Conservation (phyloP, 2,888 invertebrate species). For the Caenorhabditis sp. region DNA sequence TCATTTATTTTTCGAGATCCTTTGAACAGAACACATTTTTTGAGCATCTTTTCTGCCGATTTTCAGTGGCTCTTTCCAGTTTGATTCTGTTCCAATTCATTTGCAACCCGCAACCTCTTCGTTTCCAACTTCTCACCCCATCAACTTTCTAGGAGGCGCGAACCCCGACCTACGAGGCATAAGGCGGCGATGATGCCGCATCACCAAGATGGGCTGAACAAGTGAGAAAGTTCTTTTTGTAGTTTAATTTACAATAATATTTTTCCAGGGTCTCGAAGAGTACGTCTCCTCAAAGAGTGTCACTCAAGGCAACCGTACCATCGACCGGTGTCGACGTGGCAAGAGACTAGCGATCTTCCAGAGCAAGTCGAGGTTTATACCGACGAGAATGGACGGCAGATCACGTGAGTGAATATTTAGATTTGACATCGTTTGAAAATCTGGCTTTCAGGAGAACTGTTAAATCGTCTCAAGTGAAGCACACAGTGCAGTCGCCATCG, state of each 20-base stretch:
- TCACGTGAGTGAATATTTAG: no score
- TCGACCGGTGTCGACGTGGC: constrained; percentile 87
- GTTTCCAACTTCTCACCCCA: neutral
- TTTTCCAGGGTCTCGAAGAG: constrained; percentile 70
- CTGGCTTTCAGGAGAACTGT: constrained; percentile 75
- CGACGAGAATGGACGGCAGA: constrained; percentile 79
- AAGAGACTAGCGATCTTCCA: constrained; percentile 78
- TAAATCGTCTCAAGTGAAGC: constrained; percentile 80
- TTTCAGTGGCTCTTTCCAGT: constrained; percentile 28
- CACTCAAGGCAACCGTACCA: constrained; percentile 96
- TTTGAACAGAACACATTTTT: neutral
- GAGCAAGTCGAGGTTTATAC: constrained; percentile 78
- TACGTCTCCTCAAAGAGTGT: constrained; percentile 97
- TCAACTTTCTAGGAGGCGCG: constrained; percentile 75
- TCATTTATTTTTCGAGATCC: neutral
- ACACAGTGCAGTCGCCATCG: constrained; percentile 81
- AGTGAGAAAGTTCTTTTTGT: constrained; percentile 11
- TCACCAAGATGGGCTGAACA: constrained; percentile 57
- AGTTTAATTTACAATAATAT: no score
- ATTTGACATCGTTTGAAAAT: constrained; percentile 11
- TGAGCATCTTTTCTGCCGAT: neutral
- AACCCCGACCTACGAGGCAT: constrained; percentile 77
- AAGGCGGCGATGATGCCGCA: constrained; percentile 40
- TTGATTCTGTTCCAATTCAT: constrained; percentile 13
- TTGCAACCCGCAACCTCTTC: neutral